Evolutionary conservation across 2,113 vertebrate genomes (phyloP).

Genomic region (Polypterus senegalus): DNA sequence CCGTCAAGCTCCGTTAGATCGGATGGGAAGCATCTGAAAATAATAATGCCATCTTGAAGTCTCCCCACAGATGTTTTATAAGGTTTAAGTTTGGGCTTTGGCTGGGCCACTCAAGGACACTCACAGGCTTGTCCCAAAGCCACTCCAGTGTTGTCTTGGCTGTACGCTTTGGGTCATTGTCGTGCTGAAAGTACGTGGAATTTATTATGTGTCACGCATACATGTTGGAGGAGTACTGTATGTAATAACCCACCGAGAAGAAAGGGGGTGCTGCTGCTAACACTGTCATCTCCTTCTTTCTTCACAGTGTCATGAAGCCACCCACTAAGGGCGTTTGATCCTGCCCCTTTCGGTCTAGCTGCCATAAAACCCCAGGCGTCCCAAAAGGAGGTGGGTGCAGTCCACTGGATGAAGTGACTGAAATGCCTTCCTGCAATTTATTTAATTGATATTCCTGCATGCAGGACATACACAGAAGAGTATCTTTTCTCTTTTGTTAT

Average conservation of each 20-base stretch:
- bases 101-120: no score
- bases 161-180: background rate
- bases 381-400: background rate
- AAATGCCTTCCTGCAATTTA: no score
- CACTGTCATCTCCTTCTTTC: background rate
- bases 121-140: no score
- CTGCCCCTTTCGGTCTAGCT: no score
- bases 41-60: constrained; percentile 14
- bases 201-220: constrained; percentile 13
- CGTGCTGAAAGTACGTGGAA: constrained; percentile 13
- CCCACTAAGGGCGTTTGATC: background rate
- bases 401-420: no score
- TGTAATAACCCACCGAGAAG: constrained; percentile 3
- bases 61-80: no score
- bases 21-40: constrained; percentile 6
- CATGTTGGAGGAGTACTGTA: background rate
- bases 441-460: no score
- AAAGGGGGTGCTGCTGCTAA: background rate
- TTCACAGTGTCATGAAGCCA: constrained; percentile 6
- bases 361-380: no score
- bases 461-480: no score
- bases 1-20: background rate
- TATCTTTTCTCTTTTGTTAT: no score
- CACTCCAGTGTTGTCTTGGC: no score
- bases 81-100: no score